phyloP scores from a whole-genome alignment of 1,140 invertebrate species.

The Capitella teleta region DNA sequence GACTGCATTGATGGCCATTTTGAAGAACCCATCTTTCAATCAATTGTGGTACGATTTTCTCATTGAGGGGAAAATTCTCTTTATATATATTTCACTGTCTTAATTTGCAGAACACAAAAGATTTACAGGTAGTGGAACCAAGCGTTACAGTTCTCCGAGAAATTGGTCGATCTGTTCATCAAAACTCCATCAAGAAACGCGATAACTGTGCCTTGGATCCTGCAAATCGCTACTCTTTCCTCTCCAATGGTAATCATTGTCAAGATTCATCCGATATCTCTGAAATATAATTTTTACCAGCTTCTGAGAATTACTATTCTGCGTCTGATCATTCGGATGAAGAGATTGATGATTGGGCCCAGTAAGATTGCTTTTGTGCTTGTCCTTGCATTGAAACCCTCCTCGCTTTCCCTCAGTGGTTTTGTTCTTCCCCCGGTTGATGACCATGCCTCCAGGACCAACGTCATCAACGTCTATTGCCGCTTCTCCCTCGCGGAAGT shows the following conservation, averaged over 20 bases:
- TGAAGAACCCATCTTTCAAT: too few relatives aligned
- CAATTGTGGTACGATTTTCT: too few relatives aligned
- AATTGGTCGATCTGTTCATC: neutral
- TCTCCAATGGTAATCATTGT: too few relatives aligned
- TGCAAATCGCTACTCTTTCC: too few relatives aligned
- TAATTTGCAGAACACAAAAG: too few relatives aligned
- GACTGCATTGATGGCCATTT: constrained; percentile 15
- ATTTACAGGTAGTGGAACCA: too few relatives aligned
- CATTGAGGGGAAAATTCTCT: too few relatives aligned
- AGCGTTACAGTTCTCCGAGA: too few relatives aligned
- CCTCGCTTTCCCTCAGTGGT: neutral
- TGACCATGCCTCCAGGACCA: constrained; percentile 68
- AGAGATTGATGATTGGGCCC: constrained; percentile 60
- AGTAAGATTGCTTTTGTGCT: constrained; percentile 16
- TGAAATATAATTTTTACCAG: constrained; percentile 16
- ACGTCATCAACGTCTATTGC: constrained; percentile 58
- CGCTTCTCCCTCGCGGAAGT: constrained; percentile 61
- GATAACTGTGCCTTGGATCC: too few relatives aligned
- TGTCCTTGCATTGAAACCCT: neutral
- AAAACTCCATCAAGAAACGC: neutral
- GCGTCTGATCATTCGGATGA: constrained; percentile 63
- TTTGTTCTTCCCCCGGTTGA: constrained; percentile 57
- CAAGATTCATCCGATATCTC: constrained; percentile 1
- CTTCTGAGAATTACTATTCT: constrained; percentile 42
- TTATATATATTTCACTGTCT: too few relatives aligned